phyloP scores from a whole-genome alignment of 2,113 vertebrate genomes.

The Varanus komodoensis region DNA sequence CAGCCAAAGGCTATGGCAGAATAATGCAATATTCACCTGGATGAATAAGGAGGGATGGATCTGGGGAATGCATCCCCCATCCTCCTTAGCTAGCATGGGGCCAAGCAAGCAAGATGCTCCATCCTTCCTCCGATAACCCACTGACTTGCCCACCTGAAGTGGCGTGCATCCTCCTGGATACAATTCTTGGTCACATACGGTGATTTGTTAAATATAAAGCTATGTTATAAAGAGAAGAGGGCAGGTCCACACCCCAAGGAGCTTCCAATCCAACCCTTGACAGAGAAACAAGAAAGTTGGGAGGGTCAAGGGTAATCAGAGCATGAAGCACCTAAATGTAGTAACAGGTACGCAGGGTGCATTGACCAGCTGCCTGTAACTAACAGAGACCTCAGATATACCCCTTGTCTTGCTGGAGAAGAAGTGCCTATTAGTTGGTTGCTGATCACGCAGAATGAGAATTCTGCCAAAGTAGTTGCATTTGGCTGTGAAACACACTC shows the following conservation, averaged over 20 bases:
- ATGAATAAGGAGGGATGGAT: too few relatives aligned
- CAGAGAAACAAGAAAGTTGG: background rate
- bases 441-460: background rate
- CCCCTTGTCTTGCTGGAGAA: background rate
- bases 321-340: background rate
- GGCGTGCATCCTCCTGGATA: too few relatives aligned
- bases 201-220: too few relatives aligned
- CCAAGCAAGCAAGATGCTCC: too few relatives aligned
- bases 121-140: too few relatives aligned
- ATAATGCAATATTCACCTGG: too few relatives aligned
- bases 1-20: too few relatives aligned
- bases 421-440: background rate
- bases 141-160: too few relatives aligned
- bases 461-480: background rate
- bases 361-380: background rate
- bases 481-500: background rate
- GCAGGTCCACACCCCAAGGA: background rate
- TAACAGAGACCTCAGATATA: background rate
- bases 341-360: background rate
- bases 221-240: background rate
- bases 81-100: too few relatives aligned
- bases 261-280: background rate
- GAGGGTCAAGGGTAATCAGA: background rate
- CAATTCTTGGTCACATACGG: too few relatives aligned
- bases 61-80: too few relatives aligned